Percentiles rank a stretch among this genome's conserved stretches.
phyloP scores from a whole-genome alignment of 2,113 vertebrate species.

The Rhea pennata region DNA sequence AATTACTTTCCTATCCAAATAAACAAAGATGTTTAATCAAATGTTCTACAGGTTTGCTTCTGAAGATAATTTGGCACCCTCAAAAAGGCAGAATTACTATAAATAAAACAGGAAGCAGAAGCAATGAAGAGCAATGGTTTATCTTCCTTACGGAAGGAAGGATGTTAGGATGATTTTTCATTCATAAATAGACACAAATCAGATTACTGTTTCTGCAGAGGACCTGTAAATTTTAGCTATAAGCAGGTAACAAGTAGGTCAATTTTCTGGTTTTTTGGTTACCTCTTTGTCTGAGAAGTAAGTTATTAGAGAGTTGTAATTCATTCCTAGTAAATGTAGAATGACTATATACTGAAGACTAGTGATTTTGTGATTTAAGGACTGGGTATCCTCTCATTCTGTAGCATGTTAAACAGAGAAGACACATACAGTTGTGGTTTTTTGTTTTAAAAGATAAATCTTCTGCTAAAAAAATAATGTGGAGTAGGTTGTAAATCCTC shows the following conservation, averaged over 20 bases:
- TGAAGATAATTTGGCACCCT: background rate
- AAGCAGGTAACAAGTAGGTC: background rate
- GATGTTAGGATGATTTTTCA: background rate
- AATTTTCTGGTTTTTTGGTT: background rate
- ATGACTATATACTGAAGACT: background rate
- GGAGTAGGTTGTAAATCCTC: background rate
- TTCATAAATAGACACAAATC: background rate
- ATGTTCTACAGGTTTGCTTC: background rate
- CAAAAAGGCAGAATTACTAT: background rate
- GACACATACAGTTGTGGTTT: fast-evolving
- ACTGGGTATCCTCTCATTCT: background rate
- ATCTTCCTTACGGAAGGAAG: background rate
- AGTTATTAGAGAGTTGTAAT: background rate
- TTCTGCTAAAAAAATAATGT: background rate
- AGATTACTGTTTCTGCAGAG: background rate
- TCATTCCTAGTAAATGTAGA: background rate
- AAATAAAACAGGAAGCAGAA: background rate
- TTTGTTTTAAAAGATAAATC: background rate
- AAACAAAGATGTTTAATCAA: background rate
- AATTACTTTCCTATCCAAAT: background rate
- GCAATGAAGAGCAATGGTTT: background rate
- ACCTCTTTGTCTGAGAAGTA: background rate
- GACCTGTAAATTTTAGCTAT: background rate
- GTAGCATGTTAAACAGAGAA: background rate
- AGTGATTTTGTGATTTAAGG: background rate